These are phyloP conservation scores for Temnothorax curvispinosus DNA, from an alignment of 1,140 invertebrate genomes.

Conservation along the genomic window DNA sequence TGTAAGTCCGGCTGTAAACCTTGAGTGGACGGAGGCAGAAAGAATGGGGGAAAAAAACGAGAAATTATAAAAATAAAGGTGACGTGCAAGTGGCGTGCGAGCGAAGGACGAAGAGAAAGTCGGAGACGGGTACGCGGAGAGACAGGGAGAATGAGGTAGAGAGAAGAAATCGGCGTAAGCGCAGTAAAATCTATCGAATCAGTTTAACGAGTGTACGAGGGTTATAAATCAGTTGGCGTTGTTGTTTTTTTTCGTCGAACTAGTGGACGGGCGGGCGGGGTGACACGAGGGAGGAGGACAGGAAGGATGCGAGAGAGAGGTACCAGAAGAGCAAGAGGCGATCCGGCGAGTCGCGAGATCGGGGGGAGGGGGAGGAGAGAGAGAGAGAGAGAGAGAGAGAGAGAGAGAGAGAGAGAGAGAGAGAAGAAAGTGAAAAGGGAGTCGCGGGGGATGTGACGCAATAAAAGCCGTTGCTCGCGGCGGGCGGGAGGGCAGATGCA, in stretches of 20 bases:
- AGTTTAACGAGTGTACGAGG: slow-evolving; percentile 82
- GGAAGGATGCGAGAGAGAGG: neutral
- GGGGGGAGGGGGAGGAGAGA: neutral
- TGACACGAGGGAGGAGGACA: slow-evolving; percentile 52
- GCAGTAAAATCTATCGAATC: slow-evolving; percentile 84
- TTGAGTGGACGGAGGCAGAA: slow-evolving; percentile 52
- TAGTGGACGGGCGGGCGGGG: slow-evolving; percentile 27
- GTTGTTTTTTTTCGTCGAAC: slow-evolving; percentile 74
- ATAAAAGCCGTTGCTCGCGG: slow-evolving; percentile 74
- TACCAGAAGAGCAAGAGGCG: slow-evolving; percentile 40
- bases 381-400: slow-evolving; percentile 14
- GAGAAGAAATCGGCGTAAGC: slow-evolving; percentile 74
- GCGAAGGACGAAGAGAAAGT: slow-evolving; percentile 40
- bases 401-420: no score
- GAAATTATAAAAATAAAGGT: slow-evolving; percentile 59
- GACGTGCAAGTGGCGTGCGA: slow-evolving; percentile 51
- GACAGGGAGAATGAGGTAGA: slow-evolving; percentile 11
- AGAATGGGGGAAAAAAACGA: slow-evolving; percentile 12
- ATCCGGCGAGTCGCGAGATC: slow-evolving; percentile 19
- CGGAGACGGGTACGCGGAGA: neutral
- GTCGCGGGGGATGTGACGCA: slow-evolving; percentile 72
- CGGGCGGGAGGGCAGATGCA: slow-evolving; percentile 77
- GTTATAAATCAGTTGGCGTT: slow-evolving; percentile 82
- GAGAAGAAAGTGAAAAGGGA: slow-evolving; percentile 38
- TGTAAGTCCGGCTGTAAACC: slow-evolving; percentile 79